Conservation (phyloP, 2,113 vertebrate genomes). For the Polyodon spathula region DNA sequence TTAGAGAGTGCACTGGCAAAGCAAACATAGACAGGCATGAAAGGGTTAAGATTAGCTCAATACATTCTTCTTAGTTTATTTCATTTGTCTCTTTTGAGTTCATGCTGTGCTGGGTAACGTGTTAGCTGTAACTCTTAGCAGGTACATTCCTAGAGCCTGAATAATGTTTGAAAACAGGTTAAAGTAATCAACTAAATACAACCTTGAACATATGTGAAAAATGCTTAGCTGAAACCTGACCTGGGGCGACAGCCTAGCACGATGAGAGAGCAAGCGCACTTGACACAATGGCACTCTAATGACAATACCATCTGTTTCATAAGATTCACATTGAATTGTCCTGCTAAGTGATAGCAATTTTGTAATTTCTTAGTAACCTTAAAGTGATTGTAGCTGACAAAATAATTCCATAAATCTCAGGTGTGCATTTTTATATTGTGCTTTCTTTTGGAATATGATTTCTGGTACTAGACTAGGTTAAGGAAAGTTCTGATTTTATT, state of each 20-base stretch:
- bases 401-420: no score
- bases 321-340: no score
- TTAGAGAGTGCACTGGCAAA: no score
- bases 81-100: slow-evolving; percentile 1
- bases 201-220: slow-evolving; percentile 15
- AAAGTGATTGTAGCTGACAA: no score
- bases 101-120: slow-evolving; percentile 28
- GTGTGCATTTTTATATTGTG: no score
- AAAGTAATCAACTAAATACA: slow-evolving; percentile 2
- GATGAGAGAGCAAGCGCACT: not conserved
- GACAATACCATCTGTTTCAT: not conserved
- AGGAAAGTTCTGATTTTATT: no score
- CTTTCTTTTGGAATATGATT: no score
- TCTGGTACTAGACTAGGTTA: no score
- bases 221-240: slow-evolving; percentile 5
- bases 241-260: not conserved
- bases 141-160: slow-evolving; percentile 13
- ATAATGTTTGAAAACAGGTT: slow-evolving; percentile 8
- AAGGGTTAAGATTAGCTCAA: not conserved
- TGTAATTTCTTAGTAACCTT: no score
- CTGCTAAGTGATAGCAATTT: no score
- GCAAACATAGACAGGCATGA: not conserved
- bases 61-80: not conserved
- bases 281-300: not conserved
- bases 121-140: slow-evolving; percentile 23